Evolutionary conservation across 2,888 invertebrate species (phyloP).

Genomic region (Monochamus alternatus): DNA sequence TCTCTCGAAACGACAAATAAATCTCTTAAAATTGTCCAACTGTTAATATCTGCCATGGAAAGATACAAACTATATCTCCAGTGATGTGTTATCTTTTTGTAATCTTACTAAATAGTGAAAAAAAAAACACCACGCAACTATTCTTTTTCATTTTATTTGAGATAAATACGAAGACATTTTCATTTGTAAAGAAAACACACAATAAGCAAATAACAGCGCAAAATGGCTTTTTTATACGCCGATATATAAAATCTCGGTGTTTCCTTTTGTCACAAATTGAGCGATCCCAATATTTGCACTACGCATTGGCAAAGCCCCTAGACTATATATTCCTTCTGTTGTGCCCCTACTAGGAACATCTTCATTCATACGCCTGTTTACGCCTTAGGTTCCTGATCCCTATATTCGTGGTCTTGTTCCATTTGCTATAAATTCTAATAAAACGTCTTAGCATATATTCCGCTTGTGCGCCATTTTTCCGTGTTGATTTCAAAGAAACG

Average conservation of each 20-base stretch:
- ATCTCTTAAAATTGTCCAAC: too few species aligned
- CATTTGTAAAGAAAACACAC: neutral
- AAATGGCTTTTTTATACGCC: neutral
- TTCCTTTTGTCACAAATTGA: slow-evolving; percentile 8
- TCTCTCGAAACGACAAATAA: too few species aligned
- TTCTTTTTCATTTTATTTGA: too few species aligned
- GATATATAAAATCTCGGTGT: slow-evolving; percentile 4
- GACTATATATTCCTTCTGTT: slow-evolving; percentile 32
- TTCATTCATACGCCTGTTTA: slow-evolving; percentile 65
- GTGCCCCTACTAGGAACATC: slow-evolving; percentile 48
- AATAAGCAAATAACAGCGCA: neutral
- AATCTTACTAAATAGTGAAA: too few species aligned
- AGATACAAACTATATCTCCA: too few species aligned
- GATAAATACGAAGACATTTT: too few species aligned
- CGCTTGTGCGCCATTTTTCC: slow-evolving; percentile 45
- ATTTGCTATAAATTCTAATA: slow-evolving; percentile 66
- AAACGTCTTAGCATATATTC: slow-evolving; percentile 62
- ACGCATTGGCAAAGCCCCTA: slow-evolving; percentile 20
- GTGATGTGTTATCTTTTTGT: too few species aligned
- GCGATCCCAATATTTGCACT: slow-evolving; percentile 9
- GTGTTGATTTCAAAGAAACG: slow-evolving; percentile 34
- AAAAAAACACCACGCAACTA: too few species aligned
- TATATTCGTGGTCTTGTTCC: slow-evolving; percentile 60
- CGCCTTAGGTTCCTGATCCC: slow-evolving; percentile 61
- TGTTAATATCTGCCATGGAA: too few species aligned